These are phyloP conservation scores for Scomber colias DNA, from an alignment of 2,113 vertebrate species.

Conservation along the genomic window DNA sequence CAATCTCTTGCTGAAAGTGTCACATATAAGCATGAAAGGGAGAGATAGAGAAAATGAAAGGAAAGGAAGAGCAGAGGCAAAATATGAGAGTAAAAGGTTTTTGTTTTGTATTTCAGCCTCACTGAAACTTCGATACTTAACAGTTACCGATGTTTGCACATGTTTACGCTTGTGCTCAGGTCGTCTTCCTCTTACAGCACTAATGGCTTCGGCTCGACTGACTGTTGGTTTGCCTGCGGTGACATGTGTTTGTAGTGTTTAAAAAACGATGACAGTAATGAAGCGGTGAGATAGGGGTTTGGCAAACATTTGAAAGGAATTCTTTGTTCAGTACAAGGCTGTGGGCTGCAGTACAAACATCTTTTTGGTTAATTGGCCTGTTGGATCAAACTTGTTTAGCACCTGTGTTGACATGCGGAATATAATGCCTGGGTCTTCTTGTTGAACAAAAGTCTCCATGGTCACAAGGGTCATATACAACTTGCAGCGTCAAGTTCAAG, in stretches of 20 bases:
- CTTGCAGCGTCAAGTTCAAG: background rate
- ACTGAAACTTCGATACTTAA: background rate
- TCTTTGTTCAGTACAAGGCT: conserved; percentile 30
- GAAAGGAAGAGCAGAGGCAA: background rate
- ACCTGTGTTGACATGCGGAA: conserved; percentile 11
- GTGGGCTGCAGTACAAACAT: background rate
- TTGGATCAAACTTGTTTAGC: conserved; percentile 24
- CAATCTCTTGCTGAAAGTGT: background rate
- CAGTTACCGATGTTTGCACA: conserved; percentile 15
- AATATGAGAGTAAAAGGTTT: background rate
- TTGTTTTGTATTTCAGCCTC: background rate
- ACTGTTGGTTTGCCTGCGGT: background rate
- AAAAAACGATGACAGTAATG: conserved; percentile 39
- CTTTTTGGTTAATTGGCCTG: conserved; percentile 13
- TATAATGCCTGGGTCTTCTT: conserved; percentile 8
- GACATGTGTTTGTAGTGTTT: conserved; percentile 28
- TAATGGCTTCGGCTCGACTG: conserved; percentile 37
- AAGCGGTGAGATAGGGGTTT: conserved; percentile 2
- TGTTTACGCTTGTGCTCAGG: conserved; percentile 31
- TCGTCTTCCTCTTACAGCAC: conserved; percentile 2
- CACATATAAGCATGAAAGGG: background rate
- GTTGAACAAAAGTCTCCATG: background rate
- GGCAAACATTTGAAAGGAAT: conserved; percentile 34
- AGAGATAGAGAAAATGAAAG: background rate
- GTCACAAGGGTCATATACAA: background rate